Base-by-base conservation (phyloP, 2,888 invertebrate genomes). In the Mesodorylaimus sp. region DNA sequence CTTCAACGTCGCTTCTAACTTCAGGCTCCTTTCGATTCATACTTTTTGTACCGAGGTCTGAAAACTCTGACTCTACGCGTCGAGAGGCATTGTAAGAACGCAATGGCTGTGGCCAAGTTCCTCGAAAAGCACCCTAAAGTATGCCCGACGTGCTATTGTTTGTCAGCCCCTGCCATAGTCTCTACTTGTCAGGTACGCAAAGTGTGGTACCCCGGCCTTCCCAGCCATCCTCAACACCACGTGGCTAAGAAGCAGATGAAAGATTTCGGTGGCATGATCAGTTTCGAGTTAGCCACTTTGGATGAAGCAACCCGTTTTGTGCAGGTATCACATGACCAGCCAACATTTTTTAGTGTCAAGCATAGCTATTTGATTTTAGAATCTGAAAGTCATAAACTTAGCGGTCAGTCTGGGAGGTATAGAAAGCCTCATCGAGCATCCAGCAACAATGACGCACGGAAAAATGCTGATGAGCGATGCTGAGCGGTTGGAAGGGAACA, bases 401-500 rank as follows among this genome's bases (percentile, higher is more conserved):
- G 59, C 60, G 10, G 59, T 58, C 1, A 56, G 56, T 1, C 53
- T 60, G 7, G 60, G 60, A 7, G 60, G 60, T 10, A 56, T 54
- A 19, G 60, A 60, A 42, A 54, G 54, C 21, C 54, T 60, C 25
- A 58, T 60, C 28, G 48, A 47, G 19, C 48, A 47, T 24, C 48
- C 48, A 5, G 48, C 48, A 3, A 27, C 27, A 16, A 52, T 52
- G 52, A 52, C 52, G 3, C 52, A 52, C 39, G 52, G 53, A 5
- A 47, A 52, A 7, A 46, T 52, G 42, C n/a, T 46, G 19, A 50
- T 54, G 2, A 32, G 16, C 13, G 54, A 53, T 36, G 43, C 19
- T 3, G 51, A 48, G 7, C 5, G 50, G 0, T 48, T 50, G 1
- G 21, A 26, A 13, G 45, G 52, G 1, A 23, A 21, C 16, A 54